Base-by-base conservation (phyloP, 2,888 invertebrate genomes). In the Ypsolopha sequella region DNA sequence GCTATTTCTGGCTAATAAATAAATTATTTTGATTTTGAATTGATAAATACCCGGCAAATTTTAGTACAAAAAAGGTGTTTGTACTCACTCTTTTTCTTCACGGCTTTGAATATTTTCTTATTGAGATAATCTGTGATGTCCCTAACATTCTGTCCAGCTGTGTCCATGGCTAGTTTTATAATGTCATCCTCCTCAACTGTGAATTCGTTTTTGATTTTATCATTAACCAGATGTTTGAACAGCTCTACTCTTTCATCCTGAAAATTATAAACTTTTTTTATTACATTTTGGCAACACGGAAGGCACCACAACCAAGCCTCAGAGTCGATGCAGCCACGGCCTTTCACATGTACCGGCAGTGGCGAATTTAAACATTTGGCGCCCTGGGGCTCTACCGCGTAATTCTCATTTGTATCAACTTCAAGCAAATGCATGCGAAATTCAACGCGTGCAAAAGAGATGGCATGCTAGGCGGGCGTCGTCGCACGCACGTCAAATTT, bases 81-180 rank as follows among this genome's bases (percentile, higher is more conserved):
- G 2, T 11, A 75, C 81, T 73, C 66, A 93, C 93, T 89, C 68
- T 87, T 87, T 61, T 89, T 88, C 72, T 92, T 92, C 60, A 91
- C 90, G 33, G 91, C 90, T 65, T 91, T 90, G 70, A 93, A 95
- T 61, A 91, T 88, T 36, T 90, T 90, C 70, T 91, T 91, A 58
- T 92, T 91, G 14, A 91, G 88, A 60, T 93, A 90, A 68, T 93
- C 92, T 1, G 88, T 85, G 55, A 95, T 75, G 68, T 95, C 94
- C 59, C 93, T 89, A 10, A 90, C 85, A 50, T 89, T 90, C 76
- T 89, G 91, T 24, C 94, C 93, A 61, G 92, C 92, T 1, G 93
- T 93, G 65, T 92, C 90, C 57, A 88, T 87, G 6, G 91, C 89
- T 59, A 92, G 85, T 59, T 88, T 81, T 44, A 88, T 80, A 61